These are phyloP conservation scores for Gymnarchus niloticus DNA, from an alignment of 2,113 vertebrate species.

Conservation along the genomic window DNA sequence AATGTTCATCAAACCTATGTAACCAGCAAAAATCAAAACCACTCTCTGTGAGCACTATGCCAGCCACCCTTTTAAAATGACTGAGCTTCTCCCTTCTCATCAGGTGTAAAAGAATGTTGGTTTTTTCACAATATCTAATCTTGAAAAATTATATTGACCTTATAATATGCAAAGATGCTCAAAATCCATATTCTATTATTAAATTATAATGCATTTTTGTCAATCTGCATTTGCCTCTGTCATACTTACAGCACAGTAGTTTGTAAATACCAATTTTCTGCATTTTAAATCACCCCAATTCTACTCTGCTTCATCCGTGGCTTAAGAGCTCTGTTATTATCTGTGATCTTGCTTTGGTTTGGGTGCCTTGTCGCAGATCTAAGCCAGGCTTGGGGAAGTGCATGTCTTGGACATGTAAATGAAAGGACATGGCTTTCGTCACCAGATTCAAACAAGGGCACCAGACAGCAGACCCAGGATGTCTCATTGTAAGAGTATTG, in stretches of 20 bases:
- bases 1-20: background rate
- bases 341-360: background rate
- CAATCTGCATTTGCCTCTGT: background rate
- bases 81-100: too few relatives aligned
- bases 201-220: slow-evolving; percentile 1
- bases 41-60: too few relatives aligned
- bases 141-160: background rate
- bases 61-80: too few relatives aligned
- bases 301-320: background rate
- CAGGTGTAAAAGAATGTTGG: background rate
- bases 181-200: too few relatives aligned
- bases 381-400: background rate
- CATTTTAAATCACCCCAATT: background rate
- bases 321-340: background rate
- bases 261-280: background rate
- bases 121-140: background rate
- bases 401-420: background rate
- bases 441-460: background rate
- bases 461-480: background rate
- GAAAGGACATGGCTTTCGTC: background rate
- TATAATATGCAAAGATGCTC: background rate
- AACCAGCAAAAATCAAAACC: too few relatives aligned
- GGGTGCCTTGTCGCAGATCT: background rate
- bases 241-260: background rate
- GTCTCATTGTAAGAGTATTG: background rate